A percentile compares a stretch with the other conserved stretches of the same genome.
Evolutionary conservation across 1,140 invertebrate genomes (phyloP).

Genomic region (Carposina sasakii): DNA sequence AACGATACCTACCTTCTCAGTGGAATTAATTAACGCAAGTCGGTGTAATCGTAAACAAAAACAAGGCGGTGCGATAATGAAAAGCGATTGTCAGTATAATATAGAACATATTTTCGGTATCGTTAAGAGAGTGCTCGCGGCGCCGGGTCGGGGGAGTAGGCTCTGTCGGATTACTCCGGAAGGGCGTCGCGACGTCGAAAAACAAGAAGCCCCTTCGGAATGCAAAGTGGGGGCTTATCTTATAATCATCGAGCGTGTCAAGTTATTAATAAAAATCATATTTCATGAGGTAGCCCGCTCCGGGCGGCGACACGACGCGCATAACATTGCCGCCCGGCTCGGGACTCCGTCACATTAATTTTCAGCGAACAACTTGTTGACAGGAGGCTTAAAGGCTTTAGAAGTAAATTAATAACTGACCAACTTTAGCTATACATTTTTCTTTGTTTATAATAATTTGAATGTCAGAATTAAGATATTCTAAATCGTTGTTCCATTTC

Average conservation of each 20-base stretch:
- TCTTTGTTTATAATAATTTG: too few species aligned
- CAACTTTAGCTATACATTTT: too few species aligned
- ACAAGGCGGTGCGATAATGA: too few species aligned
- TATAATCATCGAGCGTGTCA: conserved; percentile 71
- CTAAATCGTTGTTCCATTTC: too few species aligned
- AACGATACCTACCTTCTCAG: too few species aligned
- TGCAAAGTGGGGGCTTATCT: conserved; percentile 71
- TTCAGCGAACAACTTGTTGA: conserved; percentile 33
- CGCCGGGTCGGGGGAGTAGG: conserved; percentile 25
- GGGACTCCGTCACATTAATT: conserved; percentile 33
- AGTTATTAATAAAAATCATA: conserved; percentile 73
- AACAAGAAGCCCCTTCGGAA: conserved; percentile 59
- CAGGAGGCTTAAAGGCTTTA: conserved; percentile 21
- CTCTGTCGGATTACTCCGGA: conserved; percentile 48
- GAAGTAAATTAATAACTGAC: too few species aligned
- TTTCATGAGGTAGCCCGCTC: conserved; percentile 47
- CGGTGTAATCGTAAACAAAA: too few species aligned
- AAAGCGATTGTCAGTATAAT: conserved; percentile 19
- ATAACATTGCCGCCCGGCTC: conserved; percentile 27
- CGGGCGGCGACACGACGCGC: conserved; percentile 24
- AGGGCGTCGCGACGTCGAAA: conserved; percentile 44
- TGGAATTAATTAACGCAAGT: too few species aligned
- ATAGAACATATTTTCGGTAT: conserved; percentile 14
- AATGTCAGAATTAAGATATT: too few species aligned
- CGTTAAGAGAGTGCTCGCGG: conserved; percentile 18